phyloP scores from a whole-genome alignment of 2,888 invertebrate species.

The Apotomis capreana region DNA sequence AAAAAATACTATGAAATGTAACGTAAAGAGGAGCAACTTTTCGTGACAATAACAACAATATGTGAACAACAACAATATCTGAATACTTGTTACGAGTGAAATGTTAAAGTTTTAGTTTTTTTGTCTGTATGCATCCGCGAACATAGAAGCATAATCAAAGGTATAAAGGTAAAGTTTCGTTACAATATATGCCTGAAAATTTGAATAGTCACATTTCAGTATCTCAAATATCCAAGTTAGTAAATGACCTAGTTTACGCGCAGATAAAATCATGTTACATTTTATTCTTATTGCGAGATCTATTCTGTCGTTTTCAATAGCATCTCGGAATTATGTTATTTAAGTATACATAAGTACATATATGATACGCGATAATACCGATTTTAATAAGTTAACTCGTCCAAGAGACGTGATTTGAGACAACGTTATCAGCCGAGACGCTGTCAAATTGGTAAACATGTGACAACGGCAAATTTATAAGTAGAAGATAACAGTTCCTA shows the following conservation, averaged over 20 bases:
- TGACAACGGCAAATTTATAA: slow-evolving; percentile 48
- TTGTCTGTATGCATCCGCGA: no score
- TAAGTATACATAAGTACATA: no score
- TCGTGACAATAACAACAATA: no score
- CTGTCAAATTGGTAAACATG: slow-evolving; percentile 68
- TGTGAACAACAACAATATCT: no score
- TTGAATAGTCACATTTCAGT: background rate
- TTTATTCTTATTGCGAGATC: background rate
- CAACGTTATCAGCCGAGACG: slow-evolving; percentile 65
- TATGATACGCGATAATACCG: background rate
- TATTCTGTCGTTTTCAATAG: background rate
- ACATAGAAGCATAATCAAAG: no score
- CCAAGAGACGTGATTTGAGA: slow-evolving; percentile 21
- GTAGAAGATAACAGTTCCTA: slow-evolving; percentile 53
- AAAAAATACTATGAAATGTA: no score
- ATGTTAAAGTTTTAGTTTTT: no score
- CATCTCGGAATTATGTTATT: background rate
- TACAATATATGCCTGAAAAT: background rate
- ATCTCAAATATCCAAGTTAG: slow-evolving; percentile 2
- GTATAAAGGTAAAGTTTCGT: background rate
- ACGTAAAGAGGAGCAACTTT: no score
- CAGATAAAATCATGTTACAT: background rate
- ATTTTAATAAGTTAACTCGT: slow-evolving; percentile 20
- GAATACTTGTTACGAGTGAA: no score
- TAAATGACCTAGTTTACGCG: slow-evolving; percentile 2